A percentile compares a stretch with the other conserved stretches of the same genome.
Evolutionary conservation across 1,140 invertebrate species (phyloP).

Genomic region (Aphaenogaster floridana): DNA sequence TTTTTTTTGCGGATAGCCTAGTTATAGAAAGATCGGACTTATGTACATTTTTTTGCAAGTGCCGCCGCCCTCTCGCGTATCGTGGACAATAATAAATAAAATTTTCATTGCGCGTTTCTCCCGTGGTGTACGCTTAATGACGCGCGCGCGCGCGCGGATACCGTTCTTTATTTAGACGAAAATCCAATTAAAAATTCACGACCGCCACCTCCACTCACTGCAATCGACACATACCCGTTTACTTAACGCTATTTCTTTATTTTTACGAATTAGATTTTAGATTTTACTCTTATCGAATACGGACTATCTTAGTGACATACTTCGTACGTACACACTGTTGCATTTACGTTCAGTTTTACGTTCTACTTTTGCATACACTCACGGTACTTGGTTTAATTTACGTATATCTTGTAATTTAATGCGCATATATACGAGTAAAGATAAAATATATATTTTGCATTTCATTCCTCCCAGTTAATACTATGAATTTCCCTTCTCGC

Average conservation of each 20-base stretch:
- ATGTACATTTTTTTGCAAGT: slow-evolving; percentile 84
- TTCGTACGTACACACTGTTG: slow-evolving; percentile 73
- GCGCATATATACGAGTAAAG: slow-evolving; percentile 83
- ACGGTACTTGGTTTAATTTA: slow-evolving; percentile 78
- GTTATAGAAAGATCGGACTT: slow-evolving; percentile 76
- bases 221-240: slow-evolving; percentile 80
- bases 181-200: slow-evolving; percentile 63
- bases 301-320: slow-evolving; percentile 77
- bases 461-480: slow-evolving; percentile 72
- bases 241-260: slow-evolving; percentile 78
- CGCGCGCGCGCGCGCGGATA: background rate
- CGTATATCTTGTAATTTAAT: slow-evolving; percentile 76
- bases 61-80: slow-evolving; percentile 66
- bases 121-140: slow-evolving; percentile 54
- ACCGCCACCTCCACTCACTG: slow-evolving; percentile 76
- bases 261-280: slow-evolving; percentile 78
- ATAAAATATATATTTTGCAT: slow-evolving; percentile 86
- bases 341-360: slow-evolving; percentile 49
- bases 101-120: slow-evolving; percentile 68
- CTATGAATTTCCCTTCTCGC: slow-evolving; percentile 71
- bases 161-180: slow-evolving; percentile 53
- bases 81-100: slow-evolving; percentile 60
- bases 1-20: slow-evolving; percentile 73
- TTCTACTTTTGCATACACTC: slow-evolving; percentile 79
- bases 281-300: slow-evolving; percentile 76